phyloP scores from a whole-genome alignment of 2,113 vertebrate species.

The Toxostoma redivivum region DNA sequence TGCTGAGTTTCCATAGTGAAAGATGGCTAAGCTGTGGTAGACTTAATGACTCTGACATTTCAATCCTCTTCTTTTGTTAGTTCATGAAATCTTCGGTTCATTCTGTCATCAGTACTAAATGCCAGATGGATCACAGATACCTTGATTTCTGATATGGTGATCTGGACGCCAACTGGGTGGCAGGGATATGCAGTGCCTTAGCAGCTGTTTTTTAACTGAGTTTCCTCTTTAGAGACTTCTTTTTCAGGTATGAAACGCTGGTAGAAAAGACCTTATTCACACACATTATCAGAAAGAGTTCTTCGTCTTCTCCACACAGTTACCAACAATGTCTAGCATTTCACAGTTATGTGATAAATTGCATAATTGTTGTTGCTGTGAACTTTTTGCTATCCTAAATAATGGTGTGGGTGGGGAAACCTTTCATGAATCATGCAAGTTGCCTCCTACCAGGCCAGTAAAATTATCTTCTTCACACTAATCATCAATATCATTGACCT shows the following conservation, averaged over 20 bases:
- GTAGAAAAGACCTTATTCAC: neutral
- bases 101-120: neutral
- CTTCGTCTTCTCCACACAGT: neutral
- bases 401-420: neutral
- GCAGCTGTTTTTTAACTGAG: neutral
- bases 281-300: fast-evolving
- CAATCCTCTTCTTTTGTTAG: neutral
- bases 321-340: neutral
- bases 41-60: neutral
- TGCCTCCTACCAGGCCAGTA: conserved; percentile 60
- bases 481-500: conserved; percentile 72
- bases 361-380: neutral
- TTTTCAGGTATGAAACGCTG: neutral
- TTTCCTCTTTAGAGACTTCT: neutral
- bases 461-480: conserved; percentile 70
- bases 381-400: neutral
- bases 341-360: neutral
- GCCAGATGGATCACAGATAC: too few species aligned
- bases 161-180: neutral
- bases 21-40: neutral
- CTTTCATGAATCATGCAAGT: conserved; percentile 62
- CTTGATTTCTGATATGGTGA: fast-evolving
- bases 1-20: neutral
- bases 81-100: fast-evolving
- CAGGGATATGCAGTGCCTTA: neutral